Evolutionary conservation across 2,797 vertebrate species (phyloP), one percentile per base, ranked within the genome.

Genomic region (Gastrophryne carolinensis): DNA sequence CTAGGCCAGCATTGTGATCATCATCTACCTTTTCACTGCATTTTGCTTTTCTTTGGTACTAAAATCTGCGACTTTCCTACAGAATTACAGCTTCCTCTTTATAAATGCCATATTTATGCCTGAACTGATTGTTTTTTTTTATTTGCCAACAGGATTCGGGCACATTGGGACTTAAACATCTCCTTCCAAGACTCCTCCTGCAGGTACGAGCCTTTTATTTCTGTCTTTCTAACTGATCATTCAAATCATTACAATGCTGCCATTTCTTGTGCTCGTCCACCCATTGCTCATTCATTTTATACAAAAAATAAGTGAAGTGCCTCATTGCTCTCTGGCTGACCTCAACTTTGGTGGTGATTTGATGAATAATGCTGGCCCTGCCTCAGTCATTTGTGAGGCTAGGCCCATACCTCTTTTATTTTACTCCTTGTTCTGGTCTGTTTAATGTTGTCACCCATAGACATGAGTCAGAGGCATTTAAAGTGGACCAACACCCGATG

Each of bases 91-190:
- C n/a, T n/a, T n/a, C n/a, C n/a, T n/a, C n/a, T n/a, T n/a, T n/a
- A n/a, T n/a, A n/a, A n/a, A n/a, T n/a, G n/a, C n/a, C n/a, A n/a
- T n/a, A n/a, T n/a, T n/a, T 24, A 62, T 54, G 9, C 62, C 79
- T 62, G 0, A 41, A 0, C 3, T 87, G 79, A 86, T 78, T 47
- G 19, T 47, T 79, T 50, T 32, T n/a, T 10, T 64, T 58, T 81
- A 70, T 84, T 77, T 81, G 54, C 82, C 78, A 17, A 7, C 86
- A 92, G 91, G 84, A 86, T 91, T 73, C 91, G 91, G 82, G 90
- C 90, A 44, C 90, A 91, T 79, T 92, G 91, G 91, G 90, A 92
- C 52, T 84, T 92, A 79, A 91, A 92, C 86, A 92, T 92, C 86
- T 91, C 91, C 84, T 92, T 92, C 86, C 86, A 87, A 84, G 91